These are phyloP conservation scores for Anastatus disparis DNA, from an alignment of 1,140 invertebrate genomes.

Conservation along the genomic window DNA sequence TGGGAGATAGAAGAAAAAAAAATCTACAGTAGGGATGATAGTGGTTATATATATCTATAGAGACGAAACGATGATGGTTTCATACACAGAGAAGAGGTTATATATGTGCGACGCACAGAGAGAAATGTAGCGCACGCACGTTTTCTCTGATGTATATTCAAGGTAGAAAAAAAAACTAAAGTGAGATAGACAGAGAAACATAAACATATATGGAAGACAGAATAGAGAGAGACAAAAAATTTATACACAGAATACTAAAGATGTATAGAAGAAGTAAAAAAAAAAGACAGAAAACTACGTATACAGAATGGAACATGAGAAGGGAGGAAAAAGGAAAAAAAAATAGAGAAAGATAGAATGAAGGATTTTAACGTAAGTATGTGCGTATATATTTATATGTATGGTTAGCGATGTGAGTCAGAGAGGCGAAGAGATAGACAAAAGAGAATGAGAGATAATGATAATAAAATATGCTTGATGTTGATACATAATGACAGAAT, in stretches of 20 bases:
- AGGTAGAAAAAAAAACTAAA: conserved; percentile 1
- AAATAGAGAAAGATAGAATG: too few relatives aligned
- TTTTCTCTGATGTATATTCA: conserved; percentile 26
- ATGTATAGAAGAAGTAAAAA: too few relatives aligned
- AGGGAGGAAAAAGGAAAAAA: too few relatives aligned
- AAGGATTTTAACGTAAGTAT: background rate
- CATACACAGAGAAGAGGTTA: too few relatives aligned
- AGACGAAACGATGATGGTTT: conserved; percentile 10
- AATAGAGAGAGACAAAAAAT: background rate
- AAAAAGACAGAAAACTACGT: background rate
- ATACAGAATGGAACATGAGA: too few relatives aligned
- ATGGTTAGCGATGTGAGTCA: background rate
- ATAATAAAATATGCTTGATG: conserved; percentile 24
- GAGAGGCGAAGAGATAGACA: background rate
- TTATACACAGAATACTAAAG: background rate
- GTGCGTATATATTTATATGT: background rate
- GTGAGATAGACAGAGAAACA: background rate
- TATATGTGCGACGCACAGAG: background rate
- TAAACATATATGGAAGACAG: background rate
- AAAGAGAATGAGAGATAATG: conserved; percentile 25
- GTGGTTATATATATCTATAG: background rate
- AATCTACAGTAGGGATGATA: too few relatives aligned
- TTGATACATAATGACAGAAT: conserved; percentile 18
- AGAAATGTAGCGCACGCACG: background rate
- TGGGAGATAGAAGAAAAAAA: too few relatives aligned